Percentiles rank a stretch among this genome's conserved stretches.
phyloP scores from a whole-genome alignment of 2,113 vertebrate genomes.

The Danionella cerebrum region DNA sequence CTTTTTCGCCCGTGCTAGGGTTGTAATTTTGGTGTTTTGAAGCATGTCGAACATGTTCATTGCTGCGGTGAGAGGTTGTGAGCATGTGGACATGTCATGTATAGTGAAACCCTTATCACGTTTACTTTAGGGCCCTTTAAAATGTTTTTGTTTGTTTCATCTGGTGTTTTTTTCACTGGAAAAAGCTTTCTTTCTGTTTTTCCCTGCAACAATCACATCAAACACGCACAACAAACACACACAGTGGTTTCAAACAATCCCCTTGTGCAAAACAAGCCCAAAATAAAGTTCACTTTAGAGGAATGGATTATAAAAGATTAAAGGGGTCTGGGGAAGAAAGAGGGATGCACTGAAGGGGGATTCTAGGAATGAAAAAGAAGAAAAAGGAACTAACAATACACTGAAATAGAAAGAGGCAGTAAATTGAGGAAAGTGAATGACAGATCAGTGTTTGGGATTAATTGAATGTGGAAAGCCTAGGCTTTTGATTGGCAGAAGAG shows the following conservation, averaged over 20 bases:
- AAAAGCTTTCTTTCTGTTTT: not conserved
- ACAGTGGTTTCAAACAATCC: not conserved
- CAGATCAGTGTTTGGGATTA: not conserved
- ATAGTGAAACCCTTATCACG: not conserved
- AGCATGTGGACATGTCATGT: not conserved
- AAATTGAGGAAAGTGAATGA: not conserved
- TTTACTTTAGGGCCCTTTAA: not conserved
- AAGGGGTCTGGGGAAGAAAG: not conserved
- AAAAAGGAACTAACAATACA: not conserved
- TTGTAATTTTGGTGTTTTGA: not conserved
- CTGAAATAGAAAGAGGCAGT: not conserved
- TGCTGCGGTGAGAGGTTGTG: not conserved
- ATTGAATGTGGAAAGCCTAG: not conserved
- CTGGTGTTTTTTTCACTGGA: not conserved
- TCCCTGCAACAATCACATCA: not conserved
- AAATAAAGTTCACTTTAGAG: constrained; percentile 33
- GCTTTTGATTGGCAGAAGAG: not conserved
- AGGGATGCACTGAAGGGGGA: not conserved
- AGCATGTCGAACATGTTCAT: not conserved
- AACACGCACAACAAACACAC: not conserved
- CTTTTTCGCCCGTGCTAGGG: not conserved
- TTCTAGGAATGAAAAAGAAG: not conserved
- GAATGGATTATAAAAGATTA: constrained; percentile 21
- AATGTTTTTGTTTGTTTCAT: not conserved
- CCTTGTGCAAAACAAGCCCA: constrained; percentile 14